Percentiles rank a stretch among this genome's conserved stretches.
Conservation (phyloP, 2,888 invertebrate genomes). For the Andrena chrysosceles region DNA sequence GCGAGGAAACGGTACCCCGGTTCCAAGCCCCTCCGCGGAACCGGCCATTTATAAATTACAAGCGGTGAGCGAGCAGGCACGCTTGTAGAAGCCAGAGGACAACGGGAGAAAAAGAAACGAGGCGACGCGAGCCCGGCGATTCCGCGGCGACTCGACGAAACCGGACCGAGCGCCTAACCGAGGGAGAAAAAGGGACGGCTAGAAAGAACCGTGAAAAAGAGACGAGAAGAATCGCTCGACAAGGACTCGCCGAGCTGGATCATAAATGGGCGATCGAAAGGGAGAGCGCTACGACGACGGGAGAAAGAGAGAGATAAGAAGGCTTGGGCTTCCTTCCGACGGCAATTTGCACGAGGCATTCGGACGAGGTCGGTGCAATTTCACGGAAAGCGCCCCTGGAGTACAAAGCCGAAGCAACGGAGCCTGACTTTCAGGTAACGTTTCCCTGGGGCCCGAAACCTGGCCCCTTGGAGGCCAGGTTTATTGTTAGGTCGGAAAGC, state of each 20-base stretch:
- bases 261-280: slow-evolving; percentile 61
- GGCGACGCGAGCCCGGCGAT: slow-evolving; percentile 36
- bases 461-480: slow-evolving; percentile 50
- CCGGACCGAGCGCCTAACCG: slow-evolving; percentile 62
- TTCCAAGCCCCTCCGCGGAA: slow-evolving; percentile 27
- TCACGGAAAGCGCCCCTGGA: slow-evolving; percentile 57
- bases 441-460: slow-evolving; percentile 58
- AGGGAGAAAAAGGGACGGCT: slow-evolving; percentile 30
- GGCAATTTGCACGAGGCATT: slow-evolving; percentile 52
- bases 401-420: slow-evolving; percentile 42
- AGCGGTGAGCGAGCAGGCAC: slow-evolving; percentile 60
- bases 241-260: slow-evolving; percentile 58
- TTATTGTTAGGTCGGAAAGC: slow-evolving; percentile 67
- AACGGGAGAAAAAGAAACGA: slow-evolving; percentile 57
- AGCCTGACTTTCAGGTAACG: slow-evolving; percentile 69
- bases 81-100: slow-evolving; percentile 67
- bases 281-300: slow-evolving; percentile 61
- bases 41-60: slow-evolving; percentile 74
- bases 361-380: slow-evolving; percentile 57
- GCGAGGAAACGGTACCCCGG: slow-evolving; percentile 71
- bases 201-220: slow-evolving; percentile 13
- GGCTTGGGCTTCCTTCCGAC: slow-evolving; percentile 21
- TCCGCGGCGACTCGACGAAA: slow-evolving; percentile 64
- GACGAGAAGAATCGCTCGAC: slow-evolving; percentile 47
- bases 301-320: slow-evolving; percentile 18